Evolutionary conservation across 2,888 invertebrate species (phyloP), one percentile per base, ranked within the genome.

Genomic region (Tortrix viridana): DNA sequence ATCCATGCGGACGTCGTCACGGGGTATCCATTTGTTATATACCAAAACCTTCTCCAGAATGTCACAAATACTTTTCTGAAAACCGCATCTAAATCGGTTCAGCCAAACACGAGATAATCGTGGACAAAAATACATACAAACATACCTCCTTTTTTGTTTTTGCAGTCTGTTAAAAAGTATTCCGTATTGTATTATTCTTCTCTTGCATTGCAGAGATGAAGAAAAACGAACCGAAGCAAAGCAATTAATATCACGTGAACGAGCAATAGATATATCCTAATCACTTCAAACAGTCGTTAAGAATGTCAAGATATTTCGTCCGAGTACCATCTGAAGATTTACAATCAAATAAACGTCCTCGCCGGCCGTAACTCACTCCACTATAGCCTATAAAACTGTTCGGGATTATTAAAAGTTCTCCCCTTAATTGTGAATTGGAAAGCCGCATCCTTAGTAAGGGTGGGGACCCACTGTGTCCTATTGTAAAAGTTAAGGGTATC

Each of bases 331-430:
- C 38, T 47, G 26, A 46, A 63, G 58, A 63, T 63, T 63, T 63
- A 63, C 53, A 58, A 37, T 64, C 54, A 60, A 60, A 60, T 65
- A 60, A 65, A 54, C 49, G 50, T 59, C 54, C 41, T 46, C 41
- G 1, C 23, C 23, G 47, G 22, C 50, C 41, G 37, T 60, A 65
- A 57, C 56, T 65, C 61, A 56, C 60, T 60, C 41, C 57, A 58
- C 58, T 63, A 38, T 41, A 58, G 41, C 63, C 57, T 57, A 63
- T 53, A 63, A 63, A 57, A 63, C 78, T 75, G 76, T 77, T 77
- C 68, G 58, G 63, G 76, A 84, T 88, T 88, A 87, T 88, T 89
- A 88, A 86, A 88, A 88, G 80, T 89, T 85, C 74, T 65, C 75
- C 84, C 85, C 84, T 81, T 88, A 87, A 89, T 87, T 86, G 83